Percentiles rank a stretch among this genome's conserved stretches.
Conservation (phyloP, 2,888 invertebrate species). For the Axea sp. region DNA sequence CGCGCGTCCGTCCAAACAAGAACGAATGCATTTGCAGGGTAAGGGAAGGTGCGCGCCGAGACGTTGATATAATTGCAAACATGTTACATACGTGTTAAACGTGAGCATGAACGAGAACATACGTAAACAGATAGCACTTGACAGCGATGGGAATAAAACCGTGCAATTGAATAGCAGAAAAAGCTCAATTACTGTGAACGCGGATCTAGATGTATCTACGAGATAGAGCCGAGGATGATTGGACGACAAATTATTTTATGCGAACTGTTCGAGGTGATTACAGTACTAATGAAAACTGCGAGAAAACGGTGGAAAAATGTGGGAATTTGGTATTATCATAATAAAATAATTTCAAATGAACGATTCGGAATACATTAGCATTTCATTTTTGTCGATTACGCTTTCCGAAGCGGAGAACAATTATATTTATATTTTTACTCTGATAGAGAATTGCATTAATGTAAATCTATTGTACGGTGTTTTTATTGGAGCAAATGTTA, state of each 20-base stretch:
- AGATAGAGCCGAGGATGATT: conserved; percentile 21
- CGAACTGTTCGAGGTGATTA: conserved; percentile 24
- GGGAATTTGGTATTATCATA: not conserved
- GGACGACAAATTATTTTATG: conserved; percentile 47
- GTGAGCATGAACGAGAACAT: conserved; percentile 57
- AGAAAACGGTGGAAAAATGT: conserved; percentile 20
- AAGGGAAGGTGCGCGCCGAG: conserved; percentile 34
- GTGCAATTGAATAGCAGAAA: conserved; percentile 55
- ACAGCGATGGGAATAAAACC: conserved; percentile 52
- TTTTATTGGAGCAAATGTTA: no score
- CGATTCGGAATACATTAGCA: no score
- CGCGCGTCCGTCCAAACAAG: conserved; percentile 39
- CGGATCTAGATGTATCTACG: conserved; percentile 13
- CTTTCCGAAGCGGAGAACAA: no score
- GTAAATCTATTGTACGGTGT: no score
- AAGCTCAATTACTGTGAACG: conserved; percentile 35
- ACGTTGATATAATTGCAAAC: conserved; percentile 57
- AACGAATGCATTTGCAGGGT: conserved; percentile 28
- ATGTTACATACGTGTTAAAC: conserved; percentile 58
- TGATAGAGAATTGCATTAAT: no score
- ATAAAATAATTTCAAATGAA: conserved; percentile 1
- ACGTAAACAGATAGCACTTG: conserved; percentile 55
- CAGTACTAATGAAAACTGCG: conserved; percentile 24
- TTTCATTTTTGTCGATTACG: no score
- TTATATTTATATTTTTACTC: no score